A percentile compares a stretch with the other conserved stretches of the same genome.
Evolutionary conservation across 2,113 vertebrate species (phyloP).

Genomic region (Castor canadensis): DNA sequence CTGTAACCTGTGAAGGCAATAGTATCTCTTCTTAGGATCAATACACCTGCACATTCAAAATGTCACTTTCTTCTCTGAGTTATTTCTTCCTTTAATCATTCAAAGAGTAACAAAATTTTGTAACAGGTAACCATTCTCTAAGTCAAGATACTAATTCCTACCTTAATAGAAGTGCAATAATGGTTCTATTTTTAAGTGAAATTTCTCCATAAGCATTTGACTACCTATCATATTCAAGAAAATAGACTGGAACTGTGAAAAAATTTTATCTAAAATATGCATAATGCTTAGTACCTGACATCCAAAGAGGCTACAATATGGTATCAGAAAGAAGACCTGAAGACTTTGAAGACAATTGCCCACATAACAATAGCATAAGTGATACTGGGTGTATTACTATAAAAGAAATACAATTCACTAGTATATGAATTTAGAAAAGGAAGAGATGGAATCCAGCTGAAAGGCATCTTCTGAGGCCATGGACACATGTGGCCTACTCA

Average conservation of each 20-base stretch:
- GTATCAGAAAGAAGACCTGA: background rate
- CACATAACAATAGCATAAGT: background rate
- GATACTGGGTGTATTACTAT: background rate
- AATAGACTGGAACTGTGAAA: slow-evolving; percentile 33
- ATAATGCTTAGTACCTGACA: slow-evolving; percentile 23
- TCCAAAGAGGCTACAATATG: background rate
- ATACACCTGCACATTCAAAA: slow-evolving; percentile 9
- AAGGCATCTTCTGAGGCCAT: background rate
- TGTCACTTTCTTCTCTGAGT: background rate
- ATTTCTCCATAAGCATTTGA: background rate
- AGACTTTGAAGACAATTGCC: background rate
- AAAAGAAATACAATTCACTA: slow-evolving; percentile 12
- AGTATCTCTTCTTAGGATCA: slow-evolving; percentile 1
- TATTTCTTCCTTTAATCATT: background rate
- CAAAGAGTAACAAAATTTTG: slow-evolving; percentile 44
- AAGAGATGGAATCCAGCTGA: background rate
- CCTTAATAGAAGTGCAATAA: slow-evolving; percentile 49
- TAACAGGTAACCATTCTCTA: slow-evolving; percentile 39
- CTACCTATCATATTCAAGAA: slow-evolving; percentile 42
- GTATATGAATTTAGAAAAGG: background rate
- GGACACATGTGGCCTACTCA: background rate
- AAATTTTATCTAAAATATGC: slow-evolving; percentile 27
- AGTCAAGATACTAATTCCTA: slow-evolving; percentile 3
- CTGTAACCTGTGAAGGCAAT: background rate
- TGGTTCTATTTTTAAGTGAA: slow-evolving; percentile 44